A percentile compares a stretch with the other conserved stretches of the same genome.
These are phyloP conservation scores for Mystacides longicornis DNA, from an alignment of 2,888 invertebrate species.

Conservation along the genomic window DNA sequence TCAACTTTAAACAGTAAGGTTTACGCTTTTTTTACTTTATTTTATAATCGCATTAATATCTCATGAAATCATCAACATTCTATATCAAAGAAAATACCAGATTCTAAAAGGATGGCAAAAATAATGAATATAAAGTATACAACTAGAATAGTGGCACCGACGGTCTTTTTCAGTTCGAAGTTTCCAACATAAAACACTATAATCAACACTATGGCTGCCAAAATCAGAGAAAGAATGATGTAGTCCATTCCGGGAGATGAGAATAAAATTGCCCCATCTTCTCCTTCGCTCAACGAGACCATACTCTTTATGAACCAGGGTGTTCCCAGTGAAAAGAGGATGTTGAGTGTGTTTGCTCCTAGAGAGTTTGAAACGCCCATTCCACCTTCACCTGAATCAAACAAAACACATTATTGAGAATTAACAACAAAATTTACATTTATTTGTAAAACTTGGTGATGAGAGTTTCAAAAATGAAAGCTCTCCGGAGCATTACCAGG, in stretches of 20 bases:
- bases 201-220: conserved; percentile 66
- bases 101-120: conserved; percentile 71
- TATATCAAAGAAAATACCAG: conserved; percentile 56
- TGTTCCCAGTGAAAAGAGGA: conserved; percentile 71
- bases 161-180: conserved; percentile 60
- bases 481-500: no score
- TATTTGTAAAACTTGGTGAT: no score
- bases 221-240: conserved; percentile 68
- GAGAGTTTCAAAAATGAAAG: no score
- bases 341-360: conserved; percentile 80
- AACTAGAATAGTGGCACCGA: conserved; percentile 58
- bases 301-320: conserved; percentile 79
- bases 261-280: conserved; percentile 53
- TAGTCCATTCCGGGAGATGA: conserved; percentile 76
- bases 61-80: neutral
- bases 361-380: conserved; percentile 84
- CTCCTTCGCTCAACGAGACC: conserved; percentile 43
- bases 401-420: no score
- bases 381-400: conserved; percentile 75
- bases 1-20: no score
- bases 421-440: no score
- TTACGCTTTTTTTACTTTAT: no score
- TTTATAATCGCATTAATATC: no score
- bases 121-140: conserved; percentile 66
- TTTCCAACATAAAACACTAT: conserved; percentile 59